Conservation (phyloP, 2,113 vertebrate genomes). For the Channa maculata region DNA sequence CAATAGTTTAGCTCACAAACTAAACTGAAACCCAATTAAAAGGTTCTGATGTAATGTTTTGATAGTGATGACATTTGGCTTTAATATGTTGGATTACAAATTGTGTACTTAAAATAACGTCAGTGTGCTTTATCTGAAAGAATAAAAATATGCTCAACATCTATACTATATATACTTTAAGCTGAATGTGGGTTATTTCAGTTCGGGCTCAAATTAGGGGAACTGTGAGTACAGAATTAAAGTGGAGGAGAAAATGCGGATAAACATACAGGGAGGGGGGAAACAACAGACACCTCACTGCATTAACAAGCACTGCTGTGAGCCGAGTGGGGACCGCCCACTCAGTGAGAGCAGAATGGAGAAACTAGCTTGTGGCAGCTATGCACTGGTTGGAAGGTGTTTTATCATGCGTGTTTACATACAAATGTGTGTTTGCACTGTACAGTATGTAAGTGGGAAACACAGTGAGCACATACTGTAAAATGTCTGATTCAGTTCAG, state of each 20-base stretch:
- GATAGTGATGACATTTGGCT: background rate
- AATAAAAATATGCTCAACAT: background rate
- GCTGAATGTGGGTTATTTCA: background rate
- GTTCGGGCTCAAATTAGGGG: conserved; percentile 16
- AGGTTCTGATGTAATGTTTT: background rate
- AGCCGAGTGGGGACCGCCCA: conserved; percentile 44
- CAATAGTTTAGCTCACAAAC: background rate
- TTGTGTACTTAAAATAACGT: conserved; percentile 21
- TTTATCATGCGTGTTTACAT: conserved; percentile 42
- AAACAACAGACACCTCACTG: conserved; percentile 41
- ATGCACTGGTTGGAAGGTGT: conserved; percentile 12
- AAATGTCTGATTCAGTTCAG: conserved; percentile 18
- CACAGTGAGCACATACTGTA: conserved; percentile 1
- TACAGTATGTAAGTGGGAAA: conserved; percentile 23
- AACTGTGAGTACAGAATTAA: conserved; percentile 17
- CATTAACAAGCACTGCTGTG: conserved; percentile 65
- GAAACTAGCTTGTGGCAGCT: conserved; percentile 32
- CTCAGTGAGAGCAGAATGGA: conserved; percentile 23
- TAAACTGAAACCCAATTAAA: conserved; percentile 1
- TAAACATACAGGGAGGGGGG: conserved; percentile 4
- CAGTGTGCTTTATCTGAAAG: background rate
- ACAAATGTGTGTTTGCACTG: conserved; percentile 12
- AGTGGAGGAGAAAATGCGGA: conserved; percentile 21
- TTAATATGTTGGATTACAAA: too few relatives aligned
- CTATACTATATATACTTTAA: background rate